A percentile compares a stretch with the other conserved stretches of the same genome.
Conservation (phyloP, 1,140 invertebrate genomes). For the Atopsyche davidsoni region DNA sequence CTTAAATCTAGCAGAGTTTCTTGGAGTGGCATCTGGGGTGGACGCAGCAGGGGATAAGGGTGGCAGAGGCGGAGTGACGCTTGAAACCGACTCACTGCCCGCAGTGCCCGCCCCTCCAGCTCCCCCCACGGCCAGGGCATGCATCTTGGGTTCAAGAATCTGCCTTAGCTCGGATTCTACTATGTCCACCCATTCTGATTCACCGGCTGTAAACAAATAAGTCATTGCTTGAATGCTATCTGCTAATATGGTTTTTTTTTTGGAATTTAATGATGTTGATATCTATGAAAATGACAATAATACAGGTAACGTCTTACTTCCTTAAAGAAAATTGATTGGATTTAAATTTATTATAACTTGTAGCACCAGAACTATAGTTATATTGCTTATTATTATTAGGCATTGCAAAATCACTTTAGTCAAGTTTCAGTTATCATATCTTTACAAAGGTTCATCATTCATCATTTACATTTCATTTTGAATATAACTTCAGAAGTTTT, state of each 20-base stretch:
- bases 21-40: conserved; percentile 43
- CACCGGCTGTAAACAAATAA: conserved; percentile 50
- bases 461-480: background rate
- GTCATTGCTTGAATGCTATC: no score
- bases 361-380: no score
- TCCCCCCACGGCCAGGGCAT: conserved; percentile 36
- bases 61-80: conserved; percentile 69
- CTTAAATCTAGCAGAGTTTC: conserved; percentile 43
- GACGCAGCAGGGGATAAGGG: conserved; percentile 62
- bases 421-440: no score
- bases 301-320: no score
- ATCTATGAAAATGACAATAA: no score
- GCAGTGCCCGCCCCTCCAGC: conserved; percentile 49
- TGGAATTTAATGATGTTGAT: no score
- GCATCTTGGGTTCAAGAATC: conserved; percentile 65
- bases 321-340: no score
- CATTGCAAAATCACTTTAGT: no score
- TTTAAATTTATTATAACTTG: no score
- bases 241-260: no score
- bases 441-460: no score
- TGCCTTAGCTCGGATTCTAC: conserved; percentile 73
- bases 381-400: no score
- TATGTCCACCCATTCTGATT: conserved; percentile 78
- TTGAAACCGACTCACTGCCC: conserved; percentile 60
- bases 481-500: background rate